Evolutionary conservation across 2,888 invertebrate species (phyloP), one percentile per base, ranked within the genome.

Genomic region (Eupithecia centaureata): DNA sequence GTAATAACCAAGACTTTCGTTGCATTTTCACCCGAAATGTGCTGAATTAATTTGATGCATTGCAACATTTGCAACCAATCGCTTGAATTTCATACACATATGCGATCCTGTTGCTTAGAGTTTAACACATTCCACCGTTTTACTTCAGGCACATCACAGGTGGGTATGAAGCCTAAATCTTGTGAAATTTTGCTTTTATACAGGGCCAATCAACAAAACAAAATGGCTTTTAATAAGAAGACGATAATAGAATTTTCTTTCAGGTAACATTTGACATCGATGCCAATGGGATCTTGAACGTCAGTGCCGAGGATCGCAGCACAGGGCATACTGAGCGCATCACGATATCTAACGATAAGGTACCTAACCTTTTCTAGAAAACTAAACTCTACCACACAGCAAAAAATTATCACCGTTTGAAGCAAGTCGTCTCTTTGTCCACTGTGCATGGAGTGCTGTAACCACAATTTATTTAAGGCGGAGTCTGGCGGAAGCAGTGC

Each of bases 211-310:
- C 5, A 15, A 15, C 15, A 5, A n/a, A 38, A 38, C 7, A 0
- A n/a, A 42, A 18, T 18, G 8, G 18, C 15, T 8, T 7, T 18
- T 8, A 15, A 42, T 2, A 42, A 42, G 42, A 42, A 42, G 25
- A 51, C 18, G 3, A 12, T 27, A 15, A 52, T 2, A 52, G 15
- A 52, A 15, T 15, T 47, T 54, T 52, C 22, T 75, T 76, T 69
- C 92, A 96, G 86, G 96, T 97, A 0, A 96, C 97, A 0, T 98
- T 98, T 76, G 97, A 98, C 83, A 93, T 98, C 64, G 98, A 98
- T 79, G 97, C 97, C 18, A 98, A 98, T 82, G 98, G 98, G 70
- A 98, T 98, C 70, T 86, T 97, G 2, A 96, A 97, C 79, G 97
- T 97, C 0, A 95, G 95, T 7, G 97, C 97, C 13, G 94, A 95